A percentile compares a stretch with the other conserved stretches of the same genome.
These are phyloP conservation scores for Drosophila mayri DNA, from an alignment of 1,140 invertebrate genomes.

Conservation along the genomic window DNA sequence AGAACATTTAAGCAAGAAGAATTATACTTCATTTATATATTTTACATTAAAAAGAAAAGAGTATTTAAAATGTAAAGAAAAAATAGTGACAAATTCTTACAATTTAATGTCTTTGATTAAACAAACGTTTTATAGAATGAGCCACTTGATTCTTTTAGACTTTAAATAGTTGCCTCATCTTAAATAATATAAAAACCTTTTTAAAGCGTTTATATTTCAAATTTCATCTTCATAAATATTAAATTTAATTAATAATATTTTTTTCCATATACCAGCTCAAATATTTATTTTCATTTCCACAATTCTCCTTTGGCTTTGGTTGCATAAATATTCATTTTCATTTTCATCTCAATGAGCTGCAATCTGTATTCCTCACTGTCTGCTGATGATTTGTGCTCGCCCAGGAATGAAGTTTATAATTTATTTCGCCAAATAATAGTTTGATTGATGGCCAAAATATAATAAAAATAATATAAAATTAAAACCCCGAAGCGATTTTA, in stretches of 20 bases:
- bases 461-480: background rate
- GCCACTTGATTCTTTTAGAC: background rate
- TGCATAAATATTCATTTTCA: conserved; percentile 34
- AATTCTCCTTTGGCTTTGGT: background rate
- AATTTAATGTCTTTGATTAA: too few relatives aligned
- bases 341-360: conserved; percentile 42
- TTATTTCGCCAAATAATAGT: conserved; percentile 48
- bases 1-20: background rate
- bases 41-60: too few relatives aligned
- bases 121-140: too few relatives aligned
- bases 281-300: conserved; percentile 1
- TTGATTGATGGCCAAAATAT: conserved; percentile 38
- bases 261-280: background rate
- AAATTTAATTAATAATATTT: background rate
- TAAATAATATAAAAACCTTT: background rate
- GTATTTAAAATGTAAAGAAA: too few relatives aligned
- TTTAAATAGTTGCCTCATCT: background rate
- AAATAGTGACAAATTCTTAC: too few relatives aligned
- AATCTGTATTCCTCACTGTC: background rate
- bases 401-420: conserved; percentile 38
- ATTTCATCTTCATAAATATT: background rate
- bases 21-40: too few relatives aligned
- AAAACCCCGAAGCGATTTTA: conserved; percentile 17
- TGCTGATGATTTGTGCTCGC: conserved; percentile 10
- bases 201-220: background rate